Evolutionary conservation across 2,113 vertebrate species (phyloP).

Genomic region (Hyla sarda): DNA sequence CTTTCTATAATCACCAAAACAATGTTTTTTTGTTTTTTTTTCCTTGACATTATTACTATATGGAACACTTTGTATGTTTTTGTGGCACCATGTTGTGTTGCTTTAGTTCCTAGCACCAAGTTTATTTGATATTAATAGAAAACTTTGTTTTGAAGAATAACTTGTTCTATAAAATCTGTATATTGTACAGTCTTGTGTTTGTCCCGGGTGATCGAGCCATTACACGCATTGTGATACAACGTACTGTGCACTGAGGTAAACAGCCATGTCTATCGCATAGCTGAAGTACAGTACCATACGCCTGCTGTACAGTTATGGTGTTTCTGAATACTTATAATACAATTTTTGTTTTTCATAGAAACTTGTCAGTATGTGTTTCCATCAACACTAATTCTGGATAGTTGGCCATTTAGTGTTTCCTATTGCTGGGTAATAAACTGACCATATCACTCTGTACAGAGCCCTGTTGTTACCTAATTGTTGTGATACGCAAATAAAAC

Average conservation of each 20-base stretch:
- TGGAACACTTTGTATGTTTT: neutral
- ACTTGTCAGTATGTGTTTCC: neutral
- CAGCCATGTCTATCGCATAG: neutral
- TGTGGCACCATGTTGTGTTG: neutral
- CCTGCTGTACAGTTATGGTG: neutral
- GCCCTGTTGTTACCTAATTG: neutral
- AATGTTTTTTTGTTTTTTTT: too few relatives aligned
- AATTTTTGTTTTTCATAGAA: neutral
- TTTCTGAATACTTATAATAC: neutral
- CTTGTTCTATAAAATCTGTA: neutral
- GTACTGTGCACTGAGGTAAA: neutral
- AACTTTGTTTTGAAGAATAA: neutral
- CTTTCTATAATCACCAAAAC: neutral
- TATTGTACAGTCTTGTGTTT: neutral
- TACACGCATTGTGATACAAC: neutral
- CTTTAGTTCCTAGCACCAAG: neutral
- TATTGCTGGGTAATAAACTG: neutral
- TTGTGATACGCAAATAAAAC: neutral
- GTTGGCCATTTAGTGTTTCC: neutral
- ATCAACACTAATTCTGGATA: neutral
- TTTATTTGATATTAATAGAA: neutral
- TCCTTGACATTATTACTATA: neutral
- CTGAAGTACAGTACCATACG: neutral
- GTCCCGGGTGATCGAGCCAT: neutral
- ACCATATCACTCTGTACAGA: constrained; percentile 6